phyloP scores from a whole-genome alignment of 2,888 invertebrate genomes.

The Drosophila lacicola region DNA sequence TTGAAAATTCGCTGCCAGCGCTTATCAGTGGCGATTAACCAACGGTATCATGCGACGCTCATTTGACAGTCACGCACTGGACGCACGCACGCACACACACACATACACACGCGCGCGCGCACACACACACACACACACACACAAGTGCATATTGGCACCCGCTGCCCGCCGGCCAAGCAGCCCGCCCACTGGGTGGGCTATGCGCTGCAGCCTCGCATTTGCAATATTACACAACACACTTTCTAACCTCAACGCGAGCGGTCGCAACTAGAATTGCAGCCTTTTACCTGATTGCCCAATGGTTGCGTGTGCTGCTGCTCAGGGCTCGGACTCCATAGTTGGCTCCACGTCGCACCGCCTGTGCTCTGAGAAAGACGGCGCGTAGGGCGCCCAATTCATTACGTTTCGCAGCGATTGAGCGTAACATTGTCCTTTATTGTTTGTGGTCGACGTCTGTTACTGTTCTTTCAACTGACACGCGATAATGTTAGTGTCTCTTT shows the following conservation, averaged over 20 bases:
- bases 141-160: constrained; percentile 1
- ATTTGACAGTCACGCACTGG: constrained; percentile 46
- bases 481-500: not conserved
- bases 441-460: constrained; percentile 16
- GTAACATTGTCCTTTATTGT: constrained; percentile 87
- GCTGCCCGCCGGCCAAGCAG: constrained; percentile 3
- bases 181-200: constrained; percentile 29
- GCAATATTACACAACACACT: constrained; percentile 84
- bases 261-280: constrained; percentile 1
- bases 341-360: constrained; percentile 69
- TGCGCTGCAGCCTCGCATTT: constrained; percentile 46
- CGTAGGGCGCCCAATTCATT: constrained; percentile 87
- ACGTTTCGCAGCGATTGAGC: constrained; percentile 89
- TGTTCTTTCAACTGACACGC: constrained; percentile 4
- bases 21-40: constrained; percentile 45
- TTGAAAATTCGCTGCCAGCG: constrained; percentile 8
- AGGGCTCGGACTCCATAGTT: constrained; percentile 82
- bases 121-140: constrained; percentile 3
- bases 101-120: not conserved
- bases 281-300: constrained; percentile 76
- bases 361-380: constrained; percentile 87
- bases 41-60: constrained; percentile 59
- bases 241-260: constrained; percentile 83
- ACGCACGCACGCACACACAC: constrained; percentile 15
- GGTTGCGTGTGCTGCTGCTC: constrained; percentile 55